phyloP scores from a whole-genome alignment of 2,888 invertebrate genomes.

The Synanthedon formicaeformis region DNA sequence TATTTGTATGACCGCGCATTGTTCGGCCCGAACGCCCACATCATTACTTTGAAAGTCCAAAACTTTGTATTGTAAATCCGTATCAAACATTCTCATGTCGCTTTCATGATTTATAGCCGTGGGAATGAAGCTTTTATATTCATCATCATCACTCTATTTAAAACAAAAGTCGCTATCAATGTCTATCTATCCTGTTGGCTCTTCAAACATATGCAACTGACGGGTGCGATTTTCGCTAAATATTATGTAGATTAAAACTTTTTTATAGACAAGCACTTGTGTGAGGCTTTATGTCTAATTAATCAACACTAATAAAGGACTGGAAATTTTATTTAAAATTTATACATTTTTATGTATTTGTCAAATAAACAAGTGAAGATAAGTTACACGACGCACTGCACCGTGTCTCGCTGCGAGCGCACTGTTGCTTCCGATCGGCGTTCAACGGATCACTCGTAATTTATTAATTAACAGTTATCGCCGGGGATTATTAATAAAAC shows the following conservation, averaged over 20 bases:
- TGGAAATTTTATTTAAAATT: too few species aligned
- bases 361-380: too few species aligned
- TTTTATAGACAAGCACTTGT: too few species aligned
- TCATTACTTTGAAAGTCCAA: conserved; percentile 62
- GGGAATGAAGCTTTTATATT: conserved; percentile 25
- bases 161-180: too few species aligned
- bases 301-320: too few species aligned
- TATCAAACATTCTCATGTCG: conserved; percentile 58
- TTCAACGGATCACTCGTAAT: conserved; percentile 45
- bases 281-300: too few species aligned
- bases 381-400: conserved; percentile 8
- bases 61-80: conserved; percentile 60
- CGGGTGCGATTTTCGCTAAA: too few species aligned
- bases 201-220: too few species aligned
- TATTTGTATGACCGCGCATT: conserved; percentile 54
- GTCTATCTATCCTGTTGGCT: too few species aligned
- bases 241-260: too few species aligned
- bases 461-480: conserved; percentile 64
- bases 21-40: conserved; percentile 63
- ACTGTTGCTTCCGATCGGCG: conserved; percentile 43
- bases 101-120: conserved; percentile 63
- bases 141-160: too few species aligned
- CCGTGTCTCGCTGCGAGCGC: conserved; percentile 20
- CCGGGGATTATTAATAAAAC: conserved; percentile 65
- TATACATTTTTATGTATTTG: too few species aligned